These are phyloP conservation scores for Cinclus mexicanus DNA, from an alignment of 2,113 vertebrate genomes.

Conservation along the genomic window DNA sequence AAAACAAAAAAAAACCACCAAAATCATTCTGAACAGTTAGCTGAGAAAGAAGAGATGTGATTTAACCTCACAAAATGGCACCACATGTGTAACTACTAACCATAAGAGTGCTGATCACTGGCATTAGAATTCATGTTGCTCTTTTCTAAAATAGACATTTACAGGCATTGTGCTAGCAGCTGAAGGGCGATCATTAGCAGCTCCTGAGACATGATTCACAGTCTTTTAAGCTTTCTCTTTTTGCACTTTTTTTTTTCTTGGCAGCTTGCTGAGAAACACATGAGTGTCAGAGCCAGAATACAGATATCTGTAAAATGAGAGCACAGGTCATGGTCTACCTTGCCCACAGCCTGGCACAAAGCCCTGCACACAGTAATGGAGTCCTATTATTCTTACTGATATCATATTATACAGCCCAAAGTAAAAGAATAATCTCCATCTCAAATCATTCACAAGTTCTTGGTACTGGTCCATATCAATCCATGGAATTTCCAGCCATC, in stretches of 20 bases:
- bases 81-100: constrained; percentile 36
- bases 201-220: constrained; percentile 60
- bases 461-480: neutral
- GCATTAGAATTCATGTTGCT: constrained; percentile 69
- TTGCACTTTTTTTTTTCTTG: neutral
- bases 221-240: constrained; percentile 63
- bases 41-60: constrained; percentile 4
- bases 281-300: constrained; percentile 23
- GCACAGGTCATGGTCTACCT: neutral
- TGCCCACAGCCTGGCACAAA: neutral
- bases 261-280: constrained; percentile 54
- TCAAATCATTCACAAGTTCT: neutral
- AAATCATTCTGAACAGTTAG: constrained; percentile 23
- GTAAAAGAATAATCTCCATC: neutral
- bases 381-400: neutral
- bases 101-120: constrained; percentile 55
- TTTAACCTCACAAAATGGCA: constrained; percentile 44
- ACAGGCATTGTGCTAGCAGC: constrained; percentile 71
- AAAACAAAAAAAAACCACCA: neutral
- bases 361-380: accelerated
- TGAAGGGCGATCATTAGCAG: constrained; percentile 71
- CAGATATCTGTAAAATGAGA: neutral
- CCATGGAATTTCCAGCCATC: neutral
- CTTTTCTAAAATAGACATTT: constrained; percentile 73
- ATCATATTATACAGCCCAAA: neutral